Evolutionary conservation across 2,888 invertebrate species (phyloP), one percentile per base, ranked within the genome.

Genomic region (Torymus texanus): DNA sequence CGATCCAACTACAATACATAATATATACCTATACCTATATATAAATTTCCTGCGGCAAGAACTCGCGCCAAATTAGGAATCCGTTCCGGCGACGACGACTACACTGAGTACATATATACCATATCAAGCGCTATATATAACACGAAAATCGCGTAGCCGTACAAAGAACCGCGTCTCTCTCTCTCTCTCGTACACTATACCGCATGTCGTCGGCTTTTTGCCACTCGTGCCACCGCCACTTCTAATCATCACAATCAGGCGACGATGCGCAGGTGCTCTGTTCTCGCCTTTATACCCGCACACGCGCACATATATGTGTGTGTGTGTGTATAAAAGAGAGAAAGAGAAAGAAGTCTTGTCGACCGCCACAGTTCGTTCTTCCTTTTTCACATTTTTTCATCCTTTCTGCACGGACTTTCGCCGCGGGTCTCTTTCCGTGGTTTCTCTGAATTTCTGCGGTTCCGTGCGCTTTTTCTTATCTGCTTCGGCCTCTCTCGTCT

Each of bases 361-460:
- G 10, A 5, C 53, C 12, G 51, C 8, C 5, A 13, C 12, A 12
- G 65, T 55, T 16, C 55, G 51, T 13, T 8, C 16, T 14, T 63
- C 11, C 53, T 18, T 67, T 67, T 55, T 4, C n/a, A 8, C 13
- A 29, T 18, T 67, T 67, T 16, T 53, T 41, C 18, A 53, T 51
- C 63, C 12, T 55, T 16, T 62, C 24, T 58, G 29, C 70, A 56
- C 8, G 11, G 16, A 8, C 61, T 29, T 72, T 62, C 18, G 63
- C 41, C 59, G 29, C n/a, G 21, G 10, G 8, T 18, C 41, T n/a
- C 14, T 73, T 73, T 66, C 66, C 65, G 29, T 66, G 58, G n/a
- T 51, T 74, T 74, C 74, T 74, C 74, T 66, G 74, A 74, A 74
- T 74, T 58, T 74, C 74, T 58, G 50, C 58, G 65, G 74, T 58